phyloP scores from a whole-genome alignment of 2,797 vertebrate species.

The Natrix natrix region DNA sequence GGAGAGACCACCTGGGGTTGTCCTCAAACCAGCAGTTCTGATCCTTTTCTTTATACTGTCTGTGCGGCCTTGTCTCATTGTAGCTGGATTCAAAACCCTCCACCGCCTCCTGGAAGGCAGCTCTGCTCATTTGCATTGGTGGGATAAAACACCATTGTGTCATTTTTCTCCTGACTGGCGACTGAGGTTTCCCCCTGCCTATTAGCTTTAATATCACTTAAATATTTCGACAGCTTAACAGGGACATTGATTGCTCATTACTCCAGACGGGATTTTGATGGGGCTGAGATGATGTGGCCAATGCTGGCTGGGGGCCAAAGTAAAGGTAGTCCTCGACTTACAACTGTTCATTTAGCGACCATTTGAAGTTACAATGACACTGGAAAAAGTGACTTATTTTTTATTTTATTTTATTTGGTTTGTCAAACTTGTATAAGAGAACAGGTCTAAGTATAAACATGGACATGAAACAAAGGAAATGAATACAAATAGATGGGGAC shows the following conservation, averaged over 20 bases:
- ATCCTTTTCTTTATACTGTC: not conserved
- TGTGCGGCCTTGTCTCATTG: not conserved
- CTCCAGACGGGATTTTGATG: slow-evolving; percentile 19
- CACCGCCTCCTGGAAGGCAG: too few species aligned
- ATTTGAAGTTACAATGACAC: not conserved
- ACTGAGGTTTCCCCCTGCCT: not conserved
- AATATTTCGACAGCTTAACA: slow-evolving; percentile 36
- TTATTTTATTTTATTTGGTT: too few species aligned
- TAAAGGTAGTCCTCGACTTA: not conserved
- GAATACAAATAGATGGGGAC: too few species aligned
- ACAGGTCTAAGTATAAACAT: too few species aligned
- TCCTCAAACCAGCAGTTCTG: not conserved
- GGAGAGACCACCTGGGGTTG: not conserved
- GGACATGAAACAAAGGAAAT: too few species aligned
- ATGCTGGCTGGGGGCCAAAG: not conserved
- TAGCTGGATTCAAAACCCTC: not conserved
- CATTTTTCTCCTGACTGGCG: slow-evolving; percentile 11
- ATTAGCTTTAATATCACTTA: slow-evolving; percentile 34
- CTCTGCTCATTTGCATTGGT: not conserved
- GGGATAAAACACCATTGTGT: not conserved
- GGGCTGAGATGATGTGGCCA: not conserved
- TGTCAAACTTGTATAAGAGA: too few species aligned
- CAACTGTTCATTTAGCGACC: not conserved
- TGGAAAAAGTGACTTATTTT: not conserved
- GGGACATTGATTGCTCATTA: slow-evolving; percentile 20